Evolutionary conservation across 2,797 vertebrate species (phyloP).

Genomic region (Scleropages formosus): DNA sequence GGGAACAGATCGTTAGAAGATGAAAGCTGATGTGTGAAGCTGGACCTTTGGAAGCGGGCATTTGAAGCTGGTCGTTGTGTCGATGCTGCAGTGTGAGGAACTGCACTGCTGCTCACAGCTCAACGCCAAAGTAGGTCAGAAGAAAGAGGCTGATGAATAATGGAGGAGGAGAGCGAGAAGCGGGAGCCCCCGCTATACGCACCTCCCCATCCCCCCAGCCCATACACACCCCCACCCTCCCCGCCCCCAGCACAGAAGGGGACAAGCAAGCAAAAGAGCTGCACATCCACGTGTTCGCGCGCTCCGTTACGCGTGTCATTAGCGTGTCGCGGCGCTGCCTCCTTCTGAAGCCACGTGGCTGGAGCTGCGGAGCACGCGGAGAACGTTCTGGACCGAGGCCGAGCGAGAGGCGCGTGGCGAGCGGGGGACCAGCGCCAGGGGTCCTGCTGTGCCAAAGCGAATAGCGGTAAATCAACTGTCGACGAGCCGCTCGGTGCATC

Average conservation of each 20-base stretch:
- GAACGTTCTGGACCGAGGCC: too few species aligned
- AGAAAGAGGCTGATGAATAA: conserved; percentile 6
- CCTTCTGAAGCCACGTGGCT: too few species aligned
- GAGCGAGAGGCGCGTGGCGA: neutral
- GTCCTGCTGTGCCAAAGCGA: conserved; percentile 13
- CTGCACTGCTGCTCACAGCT: conserved; percentile 12
- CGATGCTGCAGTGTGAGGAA: neutral
- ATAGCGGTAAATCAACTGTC: conserved; percentile 22
- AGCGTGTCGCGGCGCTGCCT: too few species aligned
- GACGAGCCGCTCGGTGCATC: conserved; percentile 15
- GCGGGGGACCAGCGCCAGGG: conserved; percentile 8
- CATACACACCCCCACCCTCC: neutral
- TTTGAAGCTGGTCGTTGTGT: neutral
- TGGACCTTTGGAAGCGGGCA: neutral
- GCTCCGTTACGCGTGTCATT: too few species aligned
- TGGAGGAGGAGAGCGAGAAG: neutral
- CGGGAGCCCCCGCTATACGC: neutral
- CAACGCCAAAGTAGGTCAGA: conserved; percentile 32
- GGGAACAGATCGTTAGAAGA: too few species aligned
- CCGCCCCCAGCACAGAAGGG: neutral
- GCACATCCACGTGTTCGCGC: neutral
- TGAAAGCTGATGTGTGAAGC: too few species aligned
- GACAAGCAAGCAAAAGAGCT: neutral
- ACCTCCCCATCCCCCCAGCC: neutral
- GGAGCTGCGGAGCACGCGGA: too few species aligned